Evolutionary conservation across 2,113 vertebrate genomes (phyloP).

Genomic region (Martes martes): DNA sequence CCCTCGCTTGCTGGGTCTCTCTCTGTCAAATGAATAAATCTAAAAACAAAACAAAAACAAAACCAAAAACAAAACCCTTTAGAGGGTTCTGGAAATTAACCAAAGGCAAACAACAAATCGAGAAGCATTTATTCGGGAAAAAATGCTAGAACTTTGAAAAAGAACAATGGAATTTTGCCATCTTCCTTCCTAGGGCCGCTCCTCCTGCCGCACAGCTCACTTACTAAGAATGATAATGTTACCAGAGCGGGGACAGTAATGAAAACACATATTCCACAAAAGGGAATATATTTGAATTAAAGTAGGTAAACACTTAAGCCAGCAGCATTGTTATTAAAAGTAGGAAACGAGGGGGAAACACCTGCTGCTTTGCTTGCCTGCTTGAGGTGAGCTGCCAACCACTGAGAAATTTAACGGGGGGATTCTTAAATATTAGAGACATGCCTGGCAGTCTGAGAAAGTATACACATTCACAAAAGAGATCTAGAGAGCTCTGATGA

Average conservation of each 20-base stretch:
- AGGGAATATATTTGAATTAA: neutral
- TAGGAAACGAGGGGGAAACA: neutral
- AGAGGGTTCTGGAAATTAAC: neutral
- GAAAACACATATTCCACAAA: neutral
- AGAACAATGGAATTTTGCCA: neutral
- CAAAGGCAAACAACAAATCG: neutral
- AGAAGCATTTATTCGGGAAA: neutral
- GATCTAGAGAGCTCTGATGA: neutral
- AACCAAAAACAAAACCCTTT: neutral
- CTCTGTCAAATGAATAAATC: too few relatives aligned
- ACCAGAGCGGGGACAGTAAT: neutral
- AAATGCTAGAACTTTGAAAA: neutral
- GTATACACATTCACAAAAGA: neutral
- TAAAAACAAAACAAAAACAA: too few relatives aligned
- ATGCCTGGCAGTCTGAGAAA: neutral
- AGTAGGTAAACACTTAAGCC: neutral
- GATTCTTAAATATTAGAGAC: neutral
- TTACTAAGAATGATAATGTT: neutral
- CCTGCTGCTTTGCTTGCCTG: neutral
- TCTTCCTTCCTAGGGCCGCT: neutral
- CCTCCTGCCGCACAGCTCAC: neutral
- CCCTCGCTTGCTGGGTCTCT: too few relatives aligned
- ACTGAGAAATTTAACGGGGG: neutral
- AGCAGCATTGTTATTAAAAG: neutral
- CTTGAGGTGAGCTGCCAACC: neutral